A percentile compares a stretch with the other conserved stretches of the same genome.
These are phyloP conservation scores for Amia ocellicauda DNA, from an alignment of 2,113 vertebrate species.

Conservation along the genomic window DNA sequence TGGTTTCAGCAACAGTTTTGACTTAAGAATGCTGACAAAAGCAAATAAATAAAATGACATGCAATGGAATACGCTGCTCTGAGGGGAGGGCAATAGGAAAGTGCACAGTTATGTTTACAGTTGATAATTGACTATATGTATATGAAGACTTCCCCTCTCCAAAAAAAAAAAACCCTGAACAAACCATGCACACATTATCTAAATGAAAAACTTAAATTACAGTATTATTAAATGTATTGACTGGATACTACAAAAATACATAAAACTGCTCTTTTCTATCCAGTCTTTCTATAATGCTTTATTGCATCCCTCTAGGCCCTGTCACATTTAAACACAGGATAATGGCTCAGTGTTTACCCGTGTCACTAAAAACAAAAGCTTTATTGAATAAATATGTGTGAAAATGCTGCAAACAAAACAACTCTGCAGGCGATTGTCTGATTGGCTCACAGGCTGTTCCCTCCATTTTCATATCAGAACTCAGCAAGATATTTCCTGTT, in stretches of 20 bases:
- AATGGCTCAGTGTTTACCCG: conserved; percentile 53
- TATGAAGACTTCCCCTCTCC: no score
- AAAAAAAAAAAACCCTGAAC: no score
- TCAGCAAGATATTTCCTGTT: conserved; percentile 59
- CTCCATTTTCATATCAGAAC: conserved; percentile 39
- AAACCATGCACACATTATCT: no score
- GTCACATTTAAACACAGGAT: conserved; percentile 62
- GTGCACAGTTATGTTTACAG: no score
- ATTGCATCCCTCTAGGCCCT: conserved; percentile 53
- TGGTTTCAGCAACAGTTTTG: no score
- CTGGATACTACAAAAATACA: background rate
- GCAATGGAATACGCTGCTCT: no score
- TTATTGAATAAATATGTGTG: conserved; percentile 71
- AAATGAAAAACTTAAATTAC: no score
- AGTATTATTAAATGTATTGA: conserved; percentile 5
- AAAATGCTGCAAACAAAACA: conserved; percentile 64
- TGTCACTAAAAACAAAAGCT: conserved; percentile 64
- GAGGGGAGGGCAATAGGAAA: no score
- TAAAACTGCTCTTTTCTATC: conserved; percentile 20
- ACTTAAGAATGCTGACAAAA: no score
- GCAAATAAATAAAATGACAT: no score
- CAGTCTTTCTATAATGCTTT: conserved; percentile 57
- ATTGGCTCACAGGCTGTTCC: conserved; percentile 43
- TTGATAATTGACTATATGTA: no score
- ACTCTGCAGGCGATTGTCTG: conserved; percentile 58